Evolutionary conservation across 2,888 invertebrate genomes (phyloP).

Genomic region (Endomychus coccineus): DNA sequence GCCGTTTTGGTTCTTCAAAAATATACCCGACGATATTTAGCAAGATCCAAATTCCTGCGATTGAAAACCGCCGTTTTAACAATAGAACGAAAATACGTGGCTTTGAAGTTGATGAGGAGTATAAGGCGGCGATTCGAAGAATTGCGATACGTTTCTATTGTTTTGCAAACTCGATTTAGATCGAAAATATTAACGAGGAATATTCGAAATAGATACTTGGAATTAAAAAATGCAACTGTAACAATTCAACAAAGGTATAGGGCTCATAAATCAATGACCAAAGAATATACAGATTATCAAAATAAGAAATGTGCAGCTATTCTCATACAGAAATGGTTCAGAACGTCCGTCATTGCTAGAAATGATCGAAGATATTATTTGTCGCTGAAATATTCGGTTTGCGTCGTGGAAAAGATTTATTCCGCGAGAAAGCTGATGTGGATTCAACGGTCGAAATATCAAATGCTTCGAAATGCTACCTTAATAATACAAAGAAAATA

Average conservation of each 20-base stretch:
- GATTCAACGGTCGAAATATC: conserved; percentile 28
- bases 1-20: too few species aligned
- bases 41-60: conserved; percentile 22
- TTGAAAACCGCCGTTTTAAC: too few species aligned
- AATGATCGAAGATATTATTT: conserved; percentile 32
- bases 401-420: conserved; percentile 36
- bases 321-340: conserved; percentile 45
- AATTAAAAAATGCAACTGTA: conserved; percentile 39
- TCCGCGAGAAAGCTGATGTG: conserved; percentile 26
- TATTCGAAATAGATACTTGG: conserved; percentile 16
- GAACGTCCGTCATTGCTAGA: conserved; percentile 40
- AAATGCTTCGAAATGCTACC: conserved; percentile 29
- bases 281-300: conserved; percentile 40
- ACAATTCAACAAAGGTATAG: conserved; percentile 49
- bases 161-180: conserved; percentile 20
- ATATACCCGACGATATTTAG: conserved; percentile 21
- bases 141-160: conserved; percentile 30
- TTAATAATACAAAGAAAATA: too few species aligned
- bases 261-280: conserved; percentile 41
- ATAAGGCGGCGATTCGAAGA: too few species aligned
- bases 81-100: too few species aligned
- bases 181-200: conserved; percentile 19
- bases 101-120: too few species aligned
- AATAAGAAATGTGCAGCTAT: conserved; percentile 39
- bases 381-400: conserved; percentile 32